phyloP scores from a whole-genome alignment of 2,113 vertebrate genomes.

The Ciconia maguari region DNA sequence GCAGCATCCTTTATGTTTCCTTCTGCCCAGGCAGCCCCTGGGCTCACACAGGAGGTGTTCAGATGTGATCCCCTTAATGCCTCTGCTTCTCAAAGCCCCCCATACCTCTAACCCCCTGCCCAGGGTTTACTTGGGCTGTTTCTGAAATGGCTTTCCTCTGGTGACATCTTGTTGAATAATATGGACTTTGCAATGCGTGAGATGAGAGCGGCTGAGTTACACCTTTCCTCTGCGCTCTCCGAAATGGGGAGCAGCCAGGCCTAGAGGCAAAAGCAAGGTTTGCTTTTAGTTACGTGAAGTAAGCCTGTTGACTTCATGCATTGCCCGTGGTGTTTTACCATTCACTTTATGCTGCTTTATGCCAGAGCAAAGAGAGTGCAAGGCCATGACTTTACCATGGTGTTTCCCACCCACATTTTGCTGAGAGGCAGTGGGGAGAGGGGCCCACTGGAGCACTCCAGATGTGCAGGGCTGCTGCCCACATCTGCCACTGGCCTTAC shows the following conservation, averaged over 20 bases:
- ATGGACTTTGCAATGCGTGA: fast-evolving
- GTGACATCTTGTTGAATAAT: background rate
- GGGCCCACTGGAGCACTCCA: background rate
- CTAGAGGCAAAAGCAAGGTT: background rate
- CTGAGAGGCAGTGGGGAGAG: background rate
- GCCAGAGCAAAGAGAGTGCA: background rate
- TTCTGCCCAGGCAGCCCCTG: background rate
- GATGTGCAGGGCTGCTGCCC: background rate
- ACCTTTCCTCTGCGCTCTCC: background rate
- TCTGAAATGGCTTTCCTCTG: background rate
- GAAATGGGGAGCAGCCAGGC: background rate
- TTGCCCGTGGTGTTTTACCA: fast-evolving
- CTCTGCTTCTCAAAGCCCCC: background rate
- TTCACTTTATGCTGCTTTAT: background rate
- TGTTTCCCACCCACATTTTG: background rate
- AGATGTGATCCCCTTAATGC: background rate
- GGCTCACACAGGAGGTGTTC: background rate
- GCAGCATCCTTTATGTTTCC: background rate
- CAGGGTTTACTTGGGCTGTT: background rate
- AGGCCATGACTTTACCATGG: background rate
- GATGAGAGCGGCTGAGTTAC: background rate
- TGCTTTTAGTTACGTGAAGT: background rate
- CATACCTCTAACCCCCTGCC: fast-evolving
- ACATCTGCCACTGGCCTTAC: fast-evolving
- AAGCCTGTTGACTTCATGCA: background rate